A percentile compares a stretch with the other conserved stretches of the same genome.
Conservation (phyloP, 2,888 invertebrate species). For the Conchocele bisecta region DNA sequence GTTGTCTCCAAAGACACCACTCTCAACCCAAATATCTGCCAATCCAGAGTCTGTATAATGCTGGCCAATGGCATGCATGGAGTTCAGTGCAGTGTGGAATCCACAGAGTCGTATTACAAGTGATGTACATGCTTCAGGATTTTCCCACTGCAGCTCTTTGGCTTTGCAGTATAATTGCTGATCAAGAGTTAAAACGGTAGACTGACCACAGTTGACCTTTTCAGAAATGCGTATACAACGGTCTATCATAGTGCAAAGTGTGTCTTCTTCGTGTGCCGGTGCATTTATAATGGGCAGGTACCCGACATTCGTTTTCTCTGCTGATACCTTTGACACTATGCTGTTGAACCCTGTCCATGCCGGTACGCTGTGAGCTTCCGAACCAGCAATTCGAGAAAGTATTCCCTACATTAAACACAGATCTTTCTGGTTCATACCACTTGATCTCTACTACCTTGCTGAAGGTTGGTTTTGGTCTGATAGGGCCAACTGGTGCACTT, state of each 20-base stretch:
- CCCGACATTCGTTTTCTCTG: background rate
- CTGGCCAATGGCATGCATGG: background rate
- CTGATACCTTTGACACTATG: background rate
- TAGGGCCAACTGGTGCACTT: too few species aligned
- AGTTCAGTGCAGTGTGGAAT: background rate
- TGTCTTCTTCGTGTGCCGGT: background rate
- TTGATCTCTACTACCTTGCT: background rate
- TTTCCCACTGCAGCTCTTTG: background rate
- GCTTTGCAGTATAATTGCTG: constrained; percentile 4
- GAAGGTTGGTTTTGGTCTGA: background rate
- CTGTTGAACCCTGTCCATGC: background rate
- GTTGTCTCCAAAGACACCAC: constrained; percentile 13
- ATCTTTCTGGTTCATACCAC: background rate
- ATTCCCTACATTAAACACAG: background rate
- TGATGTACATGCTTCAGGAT: background rate
- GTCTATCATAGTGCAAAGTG: background rate
- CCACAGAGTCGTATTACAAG: background rate
- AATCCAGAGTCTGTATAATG: background rate
- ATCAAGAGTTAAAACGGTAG: background rate
- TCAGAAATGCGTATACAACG: background rate
- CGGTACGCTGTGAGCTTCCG: background rate
- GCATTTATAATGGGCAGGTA: constrained; percentile 5
- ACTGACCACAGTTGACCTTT: background rate
- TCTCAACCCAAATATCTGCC: background rate
- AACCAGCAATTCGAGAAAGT: background rate